phyloP scores from a whole-genome alignment of 2,797 vertebrate genomes.

The Acrossocheilus wenchowensis region DNA sequence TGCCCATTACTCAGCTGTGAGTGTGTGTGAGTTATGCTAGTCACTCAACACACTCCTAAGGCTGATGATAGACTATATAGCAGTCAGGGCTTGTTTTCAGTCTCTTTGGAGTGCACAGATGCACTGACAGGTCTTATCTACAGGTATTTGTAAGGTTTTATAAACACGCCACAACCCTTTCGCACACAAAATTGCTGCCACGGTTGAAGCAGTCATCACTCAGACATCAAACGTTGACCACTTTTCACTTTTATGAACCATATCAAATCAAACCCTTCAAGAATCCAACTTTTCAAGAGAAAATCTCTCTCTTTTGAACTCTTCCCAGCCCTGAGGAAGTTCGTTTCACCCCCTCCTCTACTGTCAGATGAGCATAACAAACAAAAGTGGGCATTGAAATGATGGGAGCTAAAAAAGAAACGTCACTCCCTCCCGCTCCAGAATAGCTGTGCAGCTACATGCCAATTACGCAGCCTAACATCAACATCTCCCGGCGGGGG shows the following conservation, averaged over 20 bases:
- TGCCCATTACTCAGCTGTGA: not conserved
- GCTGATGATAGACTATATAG: conserved; percentile 11
- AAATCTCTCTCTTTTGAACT: not conserved
- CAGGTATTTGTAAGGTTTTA: not conserved
- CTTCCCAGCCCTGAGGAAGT: conserved; percentile 25
- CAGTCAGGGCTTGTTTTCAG: conserved; percentile 13
- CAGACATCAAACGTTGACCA: not conserved
- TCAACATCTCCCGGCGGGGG: conserved; percentile 13
- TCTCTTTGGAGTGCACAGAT: conserved; percentile 25
- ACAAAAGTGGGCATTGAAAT: conserved; percentile 54
- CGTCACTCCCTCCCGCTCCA: conserved; percentile 35
- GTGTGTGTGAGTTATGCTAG: not conserved
- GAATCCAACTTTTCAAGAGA: conserved; percentile 5
- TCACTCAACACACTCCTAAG: conserved; percentile 39
- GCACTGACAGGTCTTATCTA: not conserved
- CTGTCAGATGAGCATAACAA: conserved; percentile 26
- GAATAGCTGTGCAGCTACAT: conserved; percentile 42
- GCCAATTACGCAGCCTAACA: conserved; percentile 37
- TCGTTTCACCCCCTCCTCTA: conserved; percentile 6
- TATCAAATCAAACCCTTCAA: conserved; percentile 6
- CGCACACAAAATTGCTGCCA: not conserved
- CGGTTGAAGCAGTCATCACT: not conserved
- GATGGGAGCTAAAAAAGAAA: conserved; percentile 20
- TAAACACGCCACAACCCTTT: conserved; percentile 8
- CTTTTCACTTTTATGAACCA: not conserved